These are phyloP conservation scores for Argyra leucocephala DNA, from an alignment of 2,888 invertebrate species.

Conservation along the genomic window DNA sequence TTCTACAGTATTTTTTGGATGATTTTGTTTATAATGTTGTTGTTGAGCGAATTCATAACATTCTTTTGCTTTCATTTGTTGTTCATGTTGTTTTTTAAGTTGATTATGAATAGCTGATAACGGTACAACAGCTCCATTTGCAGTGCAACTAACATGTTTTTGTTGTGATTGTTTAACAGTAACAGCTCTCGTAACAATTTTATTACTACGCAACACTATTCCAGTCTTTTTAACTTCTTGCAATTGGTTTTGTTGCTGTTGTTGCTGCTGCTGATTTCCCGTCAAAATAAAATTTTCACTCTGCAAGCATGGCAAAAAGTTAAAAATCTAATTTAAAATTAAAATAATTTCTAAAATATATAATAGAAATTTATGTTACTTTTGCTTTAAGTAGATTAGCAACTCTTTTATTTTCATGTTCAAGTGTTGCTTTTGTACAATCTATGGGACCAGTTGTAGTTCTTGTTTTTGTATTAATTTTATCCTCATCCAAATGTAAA, in stretches of 20 bases:
- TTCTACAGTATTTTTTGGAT: neutral
- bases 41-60: constrained; percentile 31
- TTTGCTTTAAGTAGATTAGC: neutral
- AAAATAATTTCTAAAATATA: neutral
- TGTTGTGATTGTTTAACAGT: constrained; percentile 22
- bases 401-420: neutral
- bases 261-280: constrained; percentile 9
- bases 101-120: constrained; percentile 11
- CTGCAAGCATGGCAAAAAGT: constrained; percentile 26
- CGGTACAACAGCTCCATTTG: constrained; percentile 45
- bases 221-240: constrained; percentile 4
- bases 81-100: constrained; percentile 36
- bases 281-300: constrained; percentile 31
- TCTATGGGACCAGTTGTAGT: constrained; percentile 12
- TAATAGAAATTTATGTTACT: neutral
- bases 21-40: constrained; percentile 24
- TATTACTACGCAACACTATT: constrained; percentile 25
- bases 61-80: constrained; percentile 41
- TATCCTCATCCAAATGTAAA: constrained; percentile 35
- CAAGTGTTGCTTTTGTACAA: neutral
- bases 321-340: neutral
- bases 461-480: constrained; percentile 41
- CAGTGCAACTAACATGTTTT: neutral
- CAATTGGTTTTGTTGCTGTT: neutral
- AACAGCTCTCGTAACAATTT: constrained; percentile 38